Conservation (phyloP, 23 tunicate species). For the Phallusia fumigata region DNA sequence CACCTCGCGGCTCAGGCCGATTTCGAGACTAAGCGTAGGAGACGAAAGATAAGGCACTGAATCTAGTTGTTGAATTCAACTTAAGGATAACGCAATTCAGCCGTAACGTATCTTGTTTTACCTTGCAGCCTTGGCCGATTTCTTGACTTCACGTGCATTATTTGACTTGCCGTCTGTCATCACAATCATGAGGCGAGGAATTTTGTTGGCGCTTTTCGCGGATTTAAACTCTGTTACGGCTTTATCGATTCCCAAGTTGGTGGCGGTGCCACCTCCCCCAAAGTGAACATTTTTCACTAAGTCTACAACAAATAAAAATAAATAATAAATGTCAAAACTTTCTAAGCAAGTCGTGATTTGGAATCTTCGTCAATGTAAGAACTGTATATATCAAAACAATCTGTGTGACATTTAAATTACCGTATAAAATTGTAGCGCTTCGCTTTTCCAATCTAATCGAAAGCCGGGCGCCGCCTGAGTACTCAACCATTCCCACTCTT, state of each 20-base stretch:
- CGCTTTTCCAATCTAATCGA: not conserved
- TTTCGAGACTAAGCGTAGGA: too few species aligned
- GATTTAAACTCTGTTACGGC: not conserved
- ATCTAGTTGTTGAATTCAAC: too few species aligned
- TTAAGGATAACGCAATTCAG: too few species aligned
- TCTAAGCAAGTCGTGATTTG: too few species aligned
- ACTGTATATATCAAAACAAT: not conserved
- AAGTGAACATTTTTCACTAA: not conserved
- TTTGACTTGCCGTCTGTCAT: not conserved
- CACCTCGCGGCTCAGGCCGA: too few species aligned
- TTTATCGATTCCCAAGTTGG: not conserved
- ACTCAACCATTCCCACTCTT: not conserved
- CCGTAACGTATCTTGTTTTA: too few species aligned
- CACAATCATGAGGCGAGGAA: not conserved
- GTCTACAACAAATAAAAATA: not conserved
- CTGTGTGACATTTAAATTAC: not conserved
- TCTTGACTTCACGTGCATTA: too few species aligned
- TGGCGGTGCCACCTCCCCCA: not conserved
- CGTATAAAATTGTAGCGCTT: not conserved
- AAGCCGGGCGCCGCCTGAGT: not conserved
- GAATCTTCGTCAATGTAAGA: too few species aligned
- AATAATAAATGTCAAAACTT: too few species aligned
- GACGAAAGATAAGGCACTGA: too few species aligned
- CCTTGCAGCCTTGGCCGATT: too few species aligned
- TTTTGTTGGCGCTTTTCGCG: not conserved